These are phyloP conservation scores for Aporophyla lueneburgensis DNA, from an alignment of 2,888 invertebrate species.

Conservation along the genomic window DNA sequence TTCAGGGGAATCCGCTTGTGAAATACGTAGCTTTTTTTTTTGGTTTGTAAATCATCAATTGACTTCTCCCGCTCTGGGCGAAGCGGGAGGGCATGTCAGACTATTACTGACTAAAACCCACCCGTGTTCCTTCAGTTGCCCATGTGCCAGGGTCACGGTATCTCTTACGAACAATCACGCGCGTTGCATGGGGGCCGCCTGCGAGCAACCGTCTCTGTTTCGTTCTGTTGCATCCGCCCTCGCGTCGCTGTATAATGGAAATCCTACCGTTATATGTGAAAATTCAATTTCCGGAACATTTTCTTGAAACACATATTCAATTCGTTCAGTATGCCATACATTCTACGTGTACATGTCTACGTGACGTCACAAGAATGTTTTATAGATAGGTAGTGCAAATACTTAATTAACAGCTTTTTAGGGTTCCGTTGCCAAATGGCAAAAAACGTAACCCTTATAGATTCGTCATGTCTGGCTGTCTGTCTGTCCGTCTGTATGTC, in stretches of 20 bases:
- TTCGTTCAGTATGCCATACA: background rate
- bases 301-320: background rate
- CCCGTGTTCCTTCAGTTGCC: too few relatives aligned
- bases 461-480: too few relatives aligned
- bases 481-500: too few relatives aligned
- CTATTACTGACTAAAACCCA: too few relatives aligned
- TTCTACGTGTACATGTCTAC: background rate
- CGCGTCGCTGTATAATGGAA: background rate
- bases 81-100: too few relatives aligned
- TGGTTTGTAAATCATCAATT: too few relatives aligned
- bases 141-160: too few relatives aligned
- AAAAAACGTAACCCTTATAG: too few relatives aligned
- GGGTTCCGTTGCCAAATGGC: too few relatives aligned
- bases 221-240: background rate
- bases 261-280: background rate
- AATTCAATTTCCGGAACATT: constrained; percentile 2
- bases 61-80: too few relatives aligned
- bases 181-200: background rate
- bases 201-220: background rate
- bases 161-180: too few relatives aligned
- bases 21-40: too few relatives aligned
- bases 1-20: background rate
- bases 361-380: background rate
- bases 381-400: background rate
- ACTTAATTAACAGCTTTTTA: background rate